Conservation (phyloP, 2,888 invertebrate species). For the Aphrophora alni region DNA sequence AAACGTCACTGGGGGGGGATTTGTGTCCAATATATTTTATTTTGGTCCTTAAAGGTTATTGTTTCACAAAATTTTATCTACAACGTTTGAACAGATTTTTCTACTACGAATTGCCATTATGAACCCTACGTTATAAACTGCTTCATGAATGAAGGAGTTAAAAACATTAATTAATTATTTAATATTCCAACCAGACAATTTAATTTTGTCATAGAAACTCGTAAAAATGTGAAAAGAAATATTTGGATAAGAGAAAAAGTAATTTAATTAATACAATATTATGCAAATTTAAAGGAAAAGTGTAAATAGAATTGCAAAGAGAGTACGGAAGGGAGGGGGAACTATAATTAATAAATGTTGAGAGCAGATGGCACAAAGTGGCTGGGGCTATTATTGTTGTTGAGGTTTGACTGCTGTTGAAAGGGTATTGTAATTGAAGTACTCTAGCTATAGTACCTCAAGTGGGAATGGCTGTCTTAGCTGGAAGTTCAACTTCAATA, state of each 20-base stretch:
- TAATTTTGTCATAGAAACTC: too few relatives aligned
- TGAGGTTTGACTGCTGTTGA: constrained; percentile 6
- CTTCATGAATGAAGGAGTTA: too few relatives aligned
- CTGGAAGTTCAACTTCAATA: background rate
- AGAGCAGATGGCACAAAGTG: background rate
- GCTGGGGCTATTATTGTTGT: constrained; percentile 3
- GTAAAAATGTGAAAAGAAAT: background rate
- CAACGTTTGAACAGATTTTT: too few relatives aligned
- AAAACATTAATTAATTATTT: too few relatives aligned
- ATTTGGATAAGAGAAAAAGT: background rate
- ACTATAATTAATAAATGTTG: background rate
- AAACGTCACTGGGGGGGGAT: too few relatives aligned
- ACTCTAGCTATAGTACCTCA: background rate
- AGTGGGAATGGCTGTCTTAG: background rate
- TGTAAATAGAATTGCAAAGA: background rate
- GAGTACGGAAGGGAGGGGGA: background rate
- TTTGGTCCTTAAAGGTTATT: too few relatives aligned
- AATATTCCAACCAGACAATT: too few relatives aligned
- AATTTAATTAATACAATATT: constrained; percentile 9
- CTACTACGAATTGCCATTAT: too few relatives aligned
- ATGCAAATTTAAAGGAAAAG: constrained; percentile 5
- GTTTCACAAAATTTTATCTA: too few relatives aligned
- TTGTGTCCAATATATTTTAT: too few relatives aligned
- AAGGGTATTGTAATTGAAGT: constrained; percentile 2
- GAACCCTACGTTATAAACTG: too few relatives aligned